phyloP scores from a whole-genome alignment of 2,797 vertebrate species.

The Manis pentadactyla region DNA sequence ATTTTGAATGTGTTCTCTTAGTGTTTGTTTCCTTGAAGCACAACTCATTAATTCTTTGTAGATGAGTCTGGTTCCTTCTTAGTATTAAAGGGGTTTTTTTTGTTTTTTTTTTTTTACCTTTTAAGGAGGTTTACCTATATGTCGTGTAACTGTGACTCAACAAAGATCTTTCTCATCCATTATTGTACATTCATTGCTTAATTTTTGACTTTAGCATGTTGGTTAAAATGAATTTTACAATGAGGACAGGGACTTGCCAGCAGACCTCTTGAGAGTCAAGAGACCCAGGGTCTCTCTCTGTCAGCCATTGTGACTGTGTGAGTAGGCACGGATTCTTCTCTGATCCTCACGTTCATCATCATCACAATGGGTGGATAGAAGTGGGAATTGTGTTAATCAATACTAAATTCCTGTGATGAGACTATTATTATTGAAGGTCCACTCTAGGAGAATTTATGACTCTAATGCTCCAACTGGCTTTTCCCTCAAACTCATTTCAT shows the following conservation, averaged over 20 bases:
- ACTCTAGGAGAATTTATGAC: not conserved
- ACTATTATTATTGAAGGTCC: not conserved
- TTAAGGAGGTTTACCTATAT: not conserved
- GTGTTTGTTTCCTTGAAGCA: not conserved
- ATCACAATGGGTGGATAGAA: not conserved
- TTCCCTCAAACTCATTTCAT: not conserved
- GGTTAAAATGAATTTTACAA: slow-evolving; percentile 14
- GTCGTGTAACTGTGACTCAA: not conserved
- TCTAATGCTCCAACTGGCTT: not conserved
- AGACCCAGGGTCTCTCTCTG: not conserved
- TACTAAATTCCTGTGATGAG: not conserved
- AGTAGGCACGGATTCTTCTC: not conserved
- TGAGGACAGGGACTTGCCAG: not conserved
- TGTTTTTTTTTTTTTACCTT: not conserved
- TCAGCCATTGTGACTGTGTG: not conserved
- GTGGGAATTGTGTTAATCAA: not conserved
- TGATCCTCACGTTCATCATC: not conserved
- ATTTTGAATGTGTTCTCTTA: not conserved
- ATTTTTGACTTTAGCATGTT: slow-evolving; percentile 38
- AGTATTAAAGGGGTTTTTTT: not conserved
- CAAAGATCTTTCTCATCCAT: not conserved
- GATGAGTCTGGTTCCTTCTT: not conserved
- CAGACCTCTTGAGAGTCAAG: no score
- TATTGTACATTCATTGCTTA: not conserved
- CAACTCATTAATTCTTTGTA: not conserved